These are phyloP conservation scores for Notolepis coatsorum DNA, from an alignment of 2,797 vertebrate species.

Conservation along the genomic window DNA sequence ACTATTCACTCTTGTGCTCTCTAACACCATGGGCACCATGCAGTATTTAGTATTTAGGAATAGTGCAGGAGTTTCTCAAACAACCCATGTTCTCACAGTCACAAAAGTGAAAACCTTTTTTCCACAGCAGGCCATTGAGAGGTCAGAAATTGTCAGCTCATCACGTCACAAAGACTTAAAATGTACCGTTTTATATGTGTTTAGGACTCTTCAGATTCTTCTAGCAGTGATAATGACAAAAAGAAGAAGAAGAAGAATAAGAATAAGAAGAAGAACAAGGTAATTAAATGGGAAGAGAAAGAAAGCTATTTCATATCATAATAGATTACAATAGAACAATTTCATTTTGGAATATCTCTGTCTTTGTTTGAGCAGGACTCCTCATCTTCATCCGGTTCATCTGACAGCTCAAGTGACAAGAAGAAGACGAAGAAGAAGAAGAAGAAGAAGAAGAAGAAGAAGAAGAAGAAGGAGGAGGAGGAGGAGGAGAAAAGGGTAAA, in stretches of 20 bases:
- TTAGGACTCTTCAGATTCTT: slow-evolving; percentile 56
- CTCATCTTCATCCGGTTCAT: slow-evolving; percentile 22
- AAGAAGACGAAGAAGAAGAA: slow-evolving; percentile 46
- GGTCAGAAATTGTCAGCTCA: no score
- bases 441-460: slow-evolving; percentile 34
- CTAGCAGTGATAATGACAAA: slow-evolving; percentile 55
- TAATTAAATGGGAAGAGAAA: background rate
- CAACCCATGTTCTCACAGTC: no score
- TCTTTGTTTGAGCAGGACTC: slow-evolving; percentile 53
- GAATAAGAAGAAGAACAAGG: slow-evolving; percentile 41
- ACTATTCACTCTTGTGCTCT: no score
- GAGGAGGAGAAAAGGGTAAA: slow-evolving; percentile 27
- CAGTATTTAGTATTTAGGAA: no score
- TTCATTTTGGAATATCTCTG: slow-evolving; percentile 13
- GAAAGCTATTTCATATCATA: no score
- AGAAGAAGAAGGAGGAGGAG: slow-evolving; percentile 9
- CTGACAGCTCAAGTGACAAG: slow-evolving; percentile 22
- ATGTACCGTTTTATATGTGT: slow-evolving; percentile 1
- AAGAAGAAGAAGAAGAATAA: slow-evolving; percentile 51
- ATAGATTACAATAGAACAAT: background rate
- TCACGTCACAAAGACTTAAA: background rate
- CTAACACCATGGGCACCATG: no score
- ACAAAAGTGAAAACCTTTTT: no score
- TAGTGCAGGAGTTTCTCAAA: no score
- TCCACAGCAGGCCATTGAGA: no score